Conservation (phyloP, 2,797 vertebrate genomes). For the Syngnathus acus region DNA sequence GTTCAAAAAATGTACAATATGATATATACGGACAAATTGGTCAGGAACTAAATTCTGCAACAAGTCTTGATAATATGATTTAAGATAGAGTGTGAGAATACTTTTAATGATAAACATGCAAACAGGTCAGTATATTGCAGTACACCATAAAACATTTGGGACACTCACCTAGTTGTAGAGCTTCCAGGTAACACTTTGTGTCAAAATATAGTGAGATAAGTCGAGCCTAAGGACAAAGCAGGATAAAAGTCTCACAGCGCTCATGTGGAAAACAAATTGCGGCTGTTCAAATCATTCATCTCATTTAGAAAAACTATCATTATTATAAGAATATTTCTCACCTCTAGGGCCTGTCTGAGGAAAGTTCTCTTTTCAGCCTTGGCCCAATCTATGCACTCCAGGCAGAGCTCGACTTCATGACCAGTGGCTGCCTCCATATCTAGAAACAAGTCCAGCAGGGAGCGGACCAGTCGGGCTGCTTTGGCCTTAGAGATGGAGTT, state of each 20-base stretch:
- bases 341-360: constrained; percentile 94
- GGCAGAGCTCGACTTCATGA: constrained; percentile 94
- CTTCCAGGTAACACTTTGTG: constrained; percentile 96
- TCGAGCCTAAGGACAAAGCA: constrained; percentile 74
- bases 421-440: constrained; percentile 98
- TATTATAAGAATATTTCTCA: constrained; percentile 39
- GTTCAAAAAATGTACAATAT: background rate
- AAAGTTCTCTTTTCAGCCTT: constrained; percentile 98
- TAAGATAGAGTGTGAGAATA: background rate
- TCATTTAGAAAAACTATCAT: background rate
- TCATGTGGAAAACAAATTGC: background rate
- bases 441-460: constrained; percentile 91
- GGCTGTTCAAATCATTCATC: too few species aligned
- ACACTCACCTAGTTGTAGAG: constrained; percentile 86
- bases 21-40: background rate
- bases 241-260: background rate
- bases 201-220: constrained; percentile 96
- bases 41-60: background rate
- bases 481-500: constrained; percentile 99
- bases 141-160: too few species aligned
- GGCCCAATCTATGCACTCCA: constrained; percentile 98
- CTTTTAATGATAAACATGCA: background rate
- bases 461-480: constrained; percentile 90
- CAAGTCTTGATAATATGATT: background rate
- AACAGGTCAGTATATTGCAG: background rate